These are phyloP conservation scores for Drosophila recens DNA, from an alignment of 2,888 invertebrate species.

Conservation along the genomic window DNA sequence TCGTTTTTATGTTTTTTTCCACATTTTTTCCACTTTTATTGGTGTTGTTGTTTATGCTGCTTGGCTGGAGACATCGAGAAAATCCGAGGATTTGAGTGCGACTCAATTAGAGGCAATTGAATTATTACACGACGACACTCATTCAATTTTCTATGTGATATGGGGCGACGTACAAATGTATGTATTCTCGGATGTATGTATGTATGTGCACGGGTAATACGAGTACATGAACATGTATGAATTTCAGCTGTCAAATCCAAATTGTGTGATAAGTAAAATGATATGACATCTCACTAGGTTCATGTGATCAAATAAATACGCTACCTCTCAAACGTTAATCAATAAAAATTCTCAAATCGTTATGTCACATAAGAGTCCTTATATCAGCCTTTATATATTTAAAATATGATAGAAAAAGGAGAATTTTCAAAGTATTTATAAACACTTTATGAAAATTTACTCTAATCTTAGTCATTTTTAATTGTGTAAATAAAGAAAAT, in stretches of 20 bases:
- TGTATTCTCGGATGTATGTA: conserved; percentile 17
- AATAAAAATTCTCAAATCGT: background rate
- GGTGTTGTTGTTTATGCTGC: conserved; percentile 38
- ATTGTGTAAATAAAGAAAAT: too few species aligned
- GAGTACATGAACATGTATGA: conserved; percentile 19
- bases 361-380: background rate
- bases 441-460: too few species aligned
- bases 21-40: conserved; percentile 13
- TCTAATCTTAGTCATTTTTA: too few species aligned
- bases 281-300: conserved; percentile 33
- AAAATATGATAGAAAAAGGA: too few species aligned
- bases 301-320: conserved; percentile 26
- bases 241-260: conserved; percentile 57
- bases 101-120: conserved; percentile 79
- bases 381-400: background rate
- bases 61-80: conserved; percentile 55
- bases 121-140: conserved; percentile 80
- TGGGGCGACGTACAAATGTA: background rate
- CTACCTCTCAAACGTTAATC: conserved; percentile 11
- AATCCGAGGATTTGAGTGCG: conserved; percentile 71
- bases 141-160: conserved; percentile 65
- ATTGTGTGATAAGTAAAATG: conserved; percentile 59
- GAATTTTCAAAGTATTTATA: too few species aligned
- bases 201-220: conserved; percentile 6
- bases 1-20: background rate